These are phyloP conservation scores for Paramisgurnus dabryanus DNA, from an alignment of 2,113 vertebrate species.

Conservation along the genomic window DNA sequence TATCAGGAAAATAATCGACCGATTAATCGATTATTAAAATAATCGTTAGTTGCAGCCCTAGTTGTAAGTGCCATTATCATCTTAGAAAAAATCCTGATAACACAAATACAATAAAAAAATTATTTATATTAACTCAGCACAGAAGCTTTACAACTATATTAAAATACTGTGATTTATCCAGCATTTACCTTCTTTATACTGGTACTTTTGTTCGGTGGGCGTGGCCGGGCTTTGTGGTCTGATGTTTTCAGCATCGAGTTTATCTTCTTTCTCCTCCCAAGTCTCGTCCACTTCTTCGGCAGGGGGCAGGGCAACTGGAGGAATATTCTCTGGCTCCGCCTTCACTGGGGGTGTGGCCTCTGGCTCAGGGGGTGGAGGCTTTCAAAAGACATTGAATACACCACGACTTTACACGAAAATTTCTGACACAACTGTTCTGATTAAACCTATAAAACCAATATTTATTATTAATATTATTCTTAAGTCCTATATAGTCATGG, in stretches of 20 bases:
- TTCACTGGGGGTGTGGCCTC: constrained; percentile 66
- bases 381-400: background rate
- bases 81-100: no score
- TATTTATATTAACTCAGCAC: no score
- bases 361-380: constrained; percentile 46
- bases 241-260: constrained; percentile 88
- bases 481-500: no score
- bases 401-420: background rate
- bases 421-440: no score
- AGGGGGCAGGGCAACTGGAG: constrained; percentile 57
- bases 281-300: constrained; percentile 86
- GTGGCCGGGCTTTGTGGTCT: constrained; percentile 67
- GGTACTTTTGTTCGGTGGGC: constrained; percentile 85
- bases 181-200: constrained; percentile 89
- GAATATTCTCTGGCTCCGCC: constrained; percentile 64
- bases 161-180: background rate
- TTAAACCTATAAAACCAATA: no score
- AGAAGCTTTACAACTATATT: background rate
- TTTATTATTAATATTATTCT: no score
- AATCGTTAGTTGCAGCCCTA: no score
- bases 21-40: no score
- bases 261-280: constrained; percentile 97
- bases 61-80: no score
- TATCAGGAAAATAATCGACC: no score
- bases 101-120: no score